Evolutionary conservation across 2,888 invertebrate species (phyloP), one percentile per base, ranked within the genome.

Genomic region (Nemurella pictetii): DNA sequence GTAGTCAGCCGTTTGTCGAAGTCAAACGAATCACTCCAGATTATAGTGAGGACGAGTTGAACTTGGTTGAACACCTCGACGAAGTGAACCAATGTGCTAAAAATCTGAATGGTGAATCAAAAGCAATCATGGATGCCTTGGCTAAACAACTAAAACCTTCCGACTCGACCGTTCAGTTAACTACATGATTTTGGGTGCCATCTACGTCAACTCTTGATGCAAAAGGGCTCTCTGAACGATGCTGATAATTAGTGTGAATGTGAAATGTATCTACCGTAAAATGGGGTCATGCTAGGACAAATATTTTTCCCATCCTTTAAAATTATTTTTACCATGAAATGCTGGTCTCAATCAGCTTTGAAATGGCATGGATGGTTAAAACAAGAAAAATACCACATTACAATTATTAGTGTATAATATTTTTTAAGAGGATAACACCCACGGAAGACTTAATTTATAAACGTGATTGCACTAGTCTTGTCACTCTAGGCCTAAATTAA

Each of bases 81-180:
- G 84, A 84, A 78, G 55, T 84, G 84, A 84, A 84, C 35, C 72
- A 80, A 27, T 84, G 78, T 80, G 84, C 84, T 77, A 32, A 84
- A 55, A 78, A 84, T n/a, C 2, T 84, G n/a, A 77, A 78, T 35
- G 78, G 72, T 55, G 36, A 80, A 29, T 84, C 84, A 26, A 80
- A 84, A 78, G 84, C 84, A 20, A 82, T 82, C 27, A 72, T 82
- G 72, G 4, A 82, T 4, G 72, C 27, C 20, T 5, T 82, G 15
- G 82, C 82, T 3, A 82, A 82, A 29, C 82, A 82, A 28, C 26
- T 82, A 15, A 82, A 20, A 2, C 15, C 55, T 55, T 55, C 55
- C 9, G 55, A 55, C 55, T 3, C 55, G 12, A 7, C 15, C 20
- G 9, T 15, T 20, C 55, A 55, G 9, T 12, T 55, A 2, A 20